phyloP scores from a whole-genome alignment of 1,140 invertebrate genomes.

The Panagrolaimus sp. region DNA sequence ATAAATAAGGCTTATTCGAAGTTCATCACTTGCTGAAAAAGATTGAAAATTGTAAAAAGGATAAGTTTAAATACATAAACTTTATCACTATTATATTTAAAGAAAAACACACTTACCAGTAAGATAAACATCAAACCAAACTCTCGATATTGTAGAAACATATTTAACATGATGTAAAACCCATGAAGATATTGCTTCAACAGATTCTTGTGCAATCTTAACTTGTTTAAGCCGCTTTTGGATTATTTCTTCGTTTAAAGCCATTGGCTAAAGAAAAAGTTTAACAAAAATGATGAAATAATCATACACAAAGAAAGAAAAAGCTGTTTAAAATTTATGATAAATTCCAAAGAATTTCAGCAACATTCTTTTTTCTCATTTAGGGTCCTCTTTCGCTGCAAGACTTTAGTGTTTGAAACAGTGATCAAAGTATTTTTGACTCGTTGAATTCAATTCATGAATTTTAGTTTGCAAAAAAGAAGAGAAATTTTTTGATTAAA shows the following conservation, averaged over 20 bases:
- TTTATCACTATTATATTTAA: too few relatives aligned
- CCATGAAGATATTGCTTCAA: slow-evolving; percentile 50
- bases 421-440: too few relatives aligned
- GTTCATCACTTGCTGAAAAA: slow-evolving; percentile 35
- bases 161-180: slow-evolving; percentile 45
- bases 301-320: too few relatives aligned
- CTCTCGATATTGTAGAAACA: slow-evolving; percentile 44
- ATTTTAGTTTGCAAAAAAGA: too few relatives aligned
- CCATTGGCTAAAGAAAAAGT: slow-evolving; percentile 15
- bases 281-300: too few relatives aligned
- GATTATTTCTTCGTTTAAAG: slow-evolving; percentile 31
- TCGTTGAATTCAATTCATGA: too few relatives aligned
- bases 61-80: slow-evolving; percentile 10
- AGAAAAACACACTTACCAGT: slow-evolving; percentile 25
- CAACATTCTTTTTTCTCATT: too few relatives aligned
- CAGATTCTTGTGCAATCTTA: slow-evolving; percentile 41
- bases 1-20: slow-evolving; percentile 48
- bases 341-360: too few relatives aligned
- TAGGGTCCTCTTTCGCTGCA: too few relatives aligned
- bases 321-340: too few relatives aligned
- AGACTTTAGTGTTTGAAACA: too few relatives aligned
- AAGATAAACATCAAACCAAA: slow-evolving; percentile 49
- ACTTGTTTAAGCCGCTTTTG: slow-evolving; percentile 28
- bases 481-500: too few relatives aligned
- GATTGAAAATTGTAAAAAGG: not conserved